Percentiles rank a stretch among this genome's conserved stretches.
Evolutionary conservation across 2,113 vertebrate species (phyloP).

Genomic region (Salminus brasiliensis): DNA sequence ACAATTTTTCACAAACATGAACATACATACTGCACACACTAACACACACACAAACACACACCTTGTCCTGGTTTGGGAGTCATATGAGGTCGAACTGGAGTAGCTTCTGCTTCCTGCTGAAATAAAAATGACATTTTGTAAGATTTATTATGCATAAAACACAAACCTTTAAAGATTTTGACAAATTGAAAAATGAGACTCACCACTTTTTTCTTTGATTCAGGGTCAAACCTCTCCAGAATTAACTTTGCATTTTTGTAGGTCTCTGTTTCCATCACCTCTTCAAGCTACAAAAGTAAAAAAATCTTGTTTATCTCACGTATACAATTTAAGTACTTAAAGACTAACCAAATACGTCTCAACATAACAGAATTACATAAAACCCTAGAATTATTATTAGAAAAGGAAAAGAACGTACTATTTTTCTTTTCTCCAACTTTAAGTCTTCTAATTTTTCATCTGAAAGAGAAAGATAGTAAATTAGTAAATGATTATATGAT

Average conservation of each 20-base stretch:
- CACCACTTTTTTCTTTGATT: constrained; percentile 88
- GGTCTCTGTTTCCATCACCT: constrained; percentile 98
- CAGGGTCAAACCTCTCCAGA: constrained; percentile 95
- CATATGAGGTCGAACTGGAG: constrained; percentile 81
- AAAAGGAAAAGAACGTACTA: constrained; percentile 74
- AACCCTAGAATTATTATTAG: not conserved
- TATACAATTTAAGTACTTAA: too few species aligned
- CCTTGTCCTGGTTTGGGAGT: constrained; percentile 91
- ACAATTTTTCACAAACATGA: not conserved
- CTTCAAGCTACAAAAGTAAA: constrained; percentile 87
- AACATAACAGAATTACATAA: not conserved
- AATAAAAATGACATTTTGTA: constrained; percentile 14
- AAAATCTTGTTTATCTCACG: not conserved
- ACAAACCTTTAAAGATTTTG: not conserved
- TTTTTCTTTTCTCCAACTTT: constrained; percentile 92
- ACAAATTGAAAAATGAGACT: constrained; percentile 32
- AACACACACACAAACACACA: constrained; percentile 48
- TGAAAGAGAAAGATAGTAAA: constrained; percentile 59
- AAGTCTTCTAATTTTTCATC: constrained; percentile 94
- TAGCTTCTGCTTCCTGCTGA: constrained; percentile 85
- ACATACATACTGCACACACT: too few species aligned
- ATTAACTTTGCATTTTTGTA: constrained; percentile 98
- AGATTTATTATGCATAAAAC: not conserved
- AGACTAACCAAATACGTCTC: not conserved
- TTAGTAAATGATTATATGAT: not conserved